These are phyloP conservation scores for Plectrocnemia conspersa DNA, from an alignment of 1,140 invertebrate species.

Conservation along the genomic window DNA sequence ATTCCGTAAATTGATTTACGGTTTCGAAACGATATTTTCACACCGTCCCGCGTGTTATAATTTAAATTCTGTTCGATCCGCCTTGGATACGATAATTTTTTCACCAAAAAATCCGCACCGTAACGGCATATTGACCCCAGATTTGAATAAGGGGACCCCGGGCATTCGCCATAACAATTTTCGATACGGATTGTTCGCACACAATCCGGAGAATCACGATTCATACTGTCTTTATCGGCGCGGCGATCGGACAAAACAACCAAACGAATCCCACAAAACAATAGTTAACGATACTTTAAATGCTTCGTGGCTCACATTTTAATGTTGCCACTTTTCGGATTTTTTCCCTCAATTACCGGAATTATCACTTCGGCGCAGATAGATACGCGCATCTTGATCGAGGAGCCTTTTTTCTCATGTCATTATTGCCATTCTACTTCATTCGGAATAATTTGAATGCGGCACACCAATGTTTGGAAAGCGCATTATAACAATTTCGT, in stretches of 20 bases:
- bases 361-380: conserved; percentile 5
- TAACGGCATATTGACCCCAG: not conserved
- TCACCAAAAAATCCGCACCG: no score
- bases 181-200: not conserved
- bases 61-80: no score
- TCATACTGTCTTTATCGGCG: no score
- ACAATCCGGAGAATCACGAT: not conserved
- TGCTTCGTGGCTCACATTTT: not conserved
- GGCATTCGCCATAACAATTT: not conserved
- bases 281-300: conserved; percentile 8
- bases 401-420: no score
- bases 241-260: not conserved
- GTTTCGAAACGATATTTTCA: no score
- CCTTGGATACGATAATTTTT: no score
- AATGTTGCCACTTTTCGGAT: not conserved
- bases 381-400: not conserved
- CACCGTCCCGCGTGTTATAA: no score
- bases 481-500: no score
- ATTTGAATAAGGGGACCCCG: conserved; percentile 1
- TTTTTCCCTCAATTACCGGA: not conserved
- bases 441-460: no score
- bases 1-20: no score
- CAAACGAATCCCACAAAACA: conserved; percentile 6
- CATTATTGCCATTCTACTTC: no score
- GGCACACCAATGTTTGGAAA: no score